A percentile compares a stretch with the other conserved stretches of the same genome.
Evolutionary conservation across 2,113 vertebrate species (phyloP).

Genomic region (Caranx melampygus): DNA sequence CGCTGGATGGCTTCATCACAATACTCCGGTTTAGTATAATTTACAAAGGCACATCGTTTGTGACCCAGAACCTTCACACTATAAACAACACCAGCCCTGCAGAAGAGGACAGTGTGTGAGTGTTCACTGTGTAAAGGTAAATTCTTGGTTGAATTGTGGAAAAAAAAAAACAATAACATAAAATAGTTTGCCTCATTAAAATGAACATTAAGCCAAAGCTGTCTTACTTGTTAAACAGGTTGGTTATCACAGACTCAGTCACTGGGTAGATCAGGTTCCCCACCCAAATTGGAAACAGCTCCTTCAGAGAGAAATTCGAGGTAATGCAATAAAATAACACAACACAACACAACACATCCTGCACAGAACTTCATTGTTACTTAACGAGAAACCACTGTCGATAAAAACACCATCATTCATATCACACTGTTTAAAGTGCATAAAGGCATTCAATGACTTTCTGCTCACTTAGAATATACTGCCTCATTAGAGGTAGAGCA

Average conservation of each 20-base stretch:
- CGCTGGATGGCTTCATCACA: constrained; percentile 75
- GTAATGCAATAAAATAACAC: background rate
- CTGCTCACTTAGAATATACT: constrained; percentile 1
- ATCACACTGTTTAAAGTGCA: background rate
- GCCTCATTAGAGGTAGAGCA: constrained; percentile 26
- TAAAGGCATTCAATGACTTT: constrained; percentile 18
- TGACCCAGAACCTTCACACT: constrained; percentile 74
- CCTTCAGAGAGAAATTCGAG: constrained; percentile 53
- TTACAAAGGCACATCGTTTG: constrained; percentile 84
- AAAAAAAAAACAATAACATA: too few relatives aligned
- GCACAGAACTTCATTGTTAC: background rate
- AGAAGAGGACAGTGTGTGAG: background rate
- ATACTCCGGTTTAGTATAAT: constrained; percentile 69
- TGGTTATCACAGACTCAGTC: constrained; percentile 27
- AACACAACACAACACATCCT: background rate
- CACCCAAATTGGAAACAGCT: constrained; percentile 81
- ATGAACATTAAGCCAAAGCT: background rate
- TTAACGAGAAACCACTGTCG: background rate
- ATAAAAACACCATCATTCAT: constrained; percentile 11
- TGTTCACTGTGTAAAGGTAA: too few relatives aligned
- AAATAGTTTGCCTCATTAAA: too few relatives aligned
- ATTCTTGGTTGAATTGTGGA: too few relatives aligned
- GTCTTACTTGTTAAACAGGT: constrained; percentile 73
- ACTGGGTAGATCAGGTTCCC: constrained; percentile 68
- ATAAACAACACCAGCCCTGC: constrained; percentile 78